A percentile compares a stretch with the other conserved stretches of the same genome.
Conservation (phyloP, 2,888 invertebrate species). For the Argyresthia goedartella region DNA sequence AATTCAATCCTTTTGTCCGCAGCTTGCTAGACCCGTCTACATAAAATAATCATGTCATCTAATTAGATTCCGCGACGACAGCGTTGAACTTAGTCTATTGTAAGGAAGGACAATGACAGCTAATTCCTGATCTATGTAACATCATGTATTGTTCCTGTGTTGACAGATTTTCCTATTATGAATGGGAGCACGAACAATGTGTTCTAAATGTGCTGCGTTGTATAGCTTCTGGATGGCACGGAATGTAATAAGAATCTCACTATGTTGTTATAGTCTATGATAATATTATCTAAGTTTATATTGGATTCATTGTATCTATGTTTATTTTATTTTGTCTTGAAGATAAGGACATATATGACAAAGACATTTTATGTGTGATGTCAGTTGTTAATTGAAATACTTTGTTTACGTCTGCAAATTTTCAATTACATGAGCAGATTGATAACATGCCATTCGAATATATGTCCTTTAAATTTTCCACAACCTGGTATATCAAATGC, state of each 20-base stretch:
- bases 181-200: slow-evolving; percentile 15
- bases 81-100: slow-evolving; percentile 35
- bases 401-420: too few species aligned
- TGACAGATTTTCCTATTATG: slow-evolving; percentile 69
- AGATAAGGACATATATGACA: too few species aligned
- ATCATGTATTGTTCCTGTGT: slow-evolving; percentile 61
- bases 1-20: neutral
- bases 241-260: neutral
- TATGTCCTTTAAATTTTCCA: too few species aligned
- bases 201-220: slow-evolving; percentile 1
- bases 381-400: too few species aligned
- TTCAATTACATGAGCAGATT: too few species aligned
- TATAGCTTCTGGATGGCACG: neutral
- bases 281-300: too few species aligned
- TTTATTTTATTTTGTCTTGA: too few species aligned
- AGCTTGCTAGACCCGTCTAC: slow-evolving; percentile 4
- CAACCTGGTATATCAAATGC: too few species aligned
- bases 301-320: too few species aligned
- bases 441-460: too few species aligned
- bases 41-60: slow-evolving; percentile 45
- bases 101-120: slow-evolving; percentile 54
- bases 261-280: too few species aligned
- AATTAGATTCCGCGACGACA: slow-evolving; percentile 29
- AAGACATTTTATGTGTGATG: too few species aligned
- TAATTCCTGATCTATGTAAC: slow-evolving; percentile 67